Percentiles rank a stretch among this genome's conserved stretches.
phyloP scores from a whole-genome alignment of 2,797 vertebrate genomes.

The Catostomus latipinnis region DNA sequence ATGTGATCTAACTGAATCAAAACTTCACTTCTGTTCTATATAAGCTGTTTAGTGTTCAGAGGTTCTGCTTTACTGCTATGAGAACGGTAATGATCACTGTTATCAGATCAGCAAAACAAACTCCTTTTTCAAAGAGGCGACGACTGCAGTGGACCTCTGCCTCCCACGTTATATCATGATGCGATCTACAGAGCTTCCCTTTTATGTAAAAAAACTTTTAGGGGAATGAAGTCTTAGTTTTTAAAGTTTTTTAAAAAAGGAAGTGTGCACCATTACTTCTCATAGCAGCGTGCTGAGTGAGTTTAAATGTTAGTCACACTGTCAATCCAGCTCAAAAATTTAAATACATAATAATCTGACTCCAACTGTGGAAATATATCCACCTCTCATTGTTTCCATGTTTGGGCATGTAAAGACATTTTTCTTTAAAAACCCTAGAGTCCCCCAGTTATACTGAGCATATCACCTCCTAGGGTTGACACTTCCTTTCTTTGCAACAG shows the following conservation, averaged over 20 bases:
- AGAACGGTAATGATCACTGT: slow-evolving; percentile 1
- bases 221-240: too few species aligned
- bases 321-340: background rate
- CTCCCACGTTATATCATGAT: background rate
- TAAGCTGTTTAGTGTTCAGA: slow-evolving; percentile 5
- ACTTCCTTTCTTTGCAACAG: slow-evolving; percentile 26
- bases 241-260: too few species aligned
- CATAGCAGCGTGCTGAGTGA: too few species aligned
- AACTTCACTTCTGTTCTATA: slow-evolving; percentile 6
- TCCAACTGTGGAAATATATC: background rate
- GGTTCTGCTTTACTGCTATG: slow-evolving; percentile 27
- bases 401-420: background rate
- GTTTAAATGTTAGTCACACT: background rate
- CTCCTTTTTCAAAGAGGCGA: background rate
- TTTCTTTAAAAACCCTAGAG: background rate
- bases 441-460: background rate
- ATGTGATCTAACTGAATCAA: slow-evolving; percentile 6
- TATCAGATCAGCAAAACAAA: slow-evolving; percentile 24
- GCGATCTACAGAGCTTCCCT: slow-evolving; percentile 19
- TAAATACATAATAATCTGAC: background rate
- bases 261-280: too few species aligned
- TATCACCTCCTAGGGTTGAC: slow-evolving; percentile 59
- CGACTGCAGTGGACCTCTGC: slow-evolving; percentile 6
- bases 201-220: slow-evolving; percentile 27
- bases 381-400: background rate